Evolutionary conservation across 2,113 vertebrate genomes (phyloP), one percentile per base, ranked within the genome.

Genomic region (Gasterosteus nipponicus): DNA sequence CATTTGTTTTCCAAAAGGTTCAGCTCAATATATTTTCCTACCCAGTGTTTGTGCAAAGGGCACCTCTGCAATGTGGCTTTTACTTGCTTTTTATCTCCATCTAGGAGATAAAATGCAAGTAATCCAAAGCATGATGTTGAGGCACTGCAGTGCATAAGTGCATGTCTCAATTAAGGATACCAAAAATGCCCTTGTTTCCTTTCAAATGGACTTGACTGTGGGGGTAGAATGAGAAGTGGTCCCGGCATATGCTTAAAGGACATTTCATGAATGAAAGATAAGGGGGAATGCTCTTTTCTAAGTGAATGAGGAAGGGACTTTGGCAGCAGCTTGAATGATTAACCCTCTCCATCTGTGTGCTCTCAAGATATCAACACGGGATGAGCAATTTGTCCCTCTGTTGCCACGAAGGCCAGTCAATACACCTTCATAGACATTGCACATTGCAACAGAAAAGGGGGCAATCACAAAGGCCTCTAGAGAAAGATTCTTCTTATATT

Each of bases 91-190:
- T 80, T 80, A 82, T 83, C 49, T 75, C 56, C 35, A 77, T 68
- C 26, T 75, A 69, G 44, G 35, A 38, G 35, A 38, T 38, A 38
- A 5, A 38, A 38, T 38, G 35, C 6, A 38, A 38, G 35, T 38
- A 73, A 63, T 74, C 11, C 67, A 54, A 73, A 74, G 19, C 57
- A 47, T 79, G 62, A n/a, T 77, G 73, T 66, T 12, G n/a, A 47
- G 14, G 10, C 44, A 65, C 35, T 56, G 39, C 59, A 73, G 69
- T 72, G 53, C 62, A 77, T 67, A 61, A 79, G 70, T 86, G 80
- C 78, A 85, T 63, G 57, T 66, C 70, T 65, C 79, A 86, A 77
- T 90, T 86, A 88, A 87, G 84, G 88, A 89, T 87, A 86, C 82
- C 86, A 56, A 84, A 87, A 89, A 75, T 86, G 75, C 38, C 72